Evolutionary conservation across 2,113 vertebrate genomes (phyloP).

Genomic region (Pseudorasbora parva): DNA sequence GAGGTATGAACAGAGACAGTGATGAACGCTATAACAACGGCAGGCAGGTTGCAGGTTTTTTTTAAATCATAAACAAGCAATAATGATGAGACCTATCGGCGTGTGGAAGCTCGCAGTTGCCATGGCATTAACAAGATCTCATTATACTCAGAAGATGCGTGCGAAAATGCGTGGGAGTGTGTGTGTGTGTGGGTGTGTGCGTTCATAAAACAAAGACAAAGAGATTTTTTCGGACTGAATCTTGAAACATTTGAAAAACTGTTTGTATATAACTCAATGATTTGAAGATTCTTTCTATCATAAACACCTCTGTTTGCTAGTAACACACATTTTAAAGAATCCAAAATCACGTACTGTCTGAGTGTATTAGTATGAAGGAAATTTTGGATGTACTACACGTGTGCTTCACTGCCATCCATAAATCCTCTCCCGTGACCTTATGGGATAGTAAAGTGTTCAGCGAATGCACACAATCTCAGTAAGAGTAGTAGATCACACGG

Average conservation of each 20-base stretch:
- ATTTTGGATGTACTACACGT: too few relatives aligned
- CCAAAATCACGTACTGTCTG: too few relatives aligned
- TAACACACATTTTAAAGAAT: neutral
- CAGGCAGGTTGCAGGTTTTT: constrained; percentile 36
- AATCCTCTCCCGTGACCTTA: too few relatives aligned
- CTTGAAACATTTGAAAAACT: constrained; percentile 18
- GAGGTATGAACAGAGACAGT: constrained; percentile 28
- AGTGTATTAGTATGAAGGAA: too few relatives aligned
- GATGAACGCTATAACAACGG: constrained; percentile 40
- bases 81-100: constrained; percentile 64
- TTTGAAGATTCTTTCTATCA: constrained; percentile 3
- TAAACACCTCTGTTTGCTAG: neutral
- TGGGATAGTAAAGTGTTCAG: too few relatives aligned
- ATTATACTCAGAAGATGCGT: constrained; percentile 68
- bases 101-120: constrained; percentile 71
- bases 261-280: constrained; percentile 37
- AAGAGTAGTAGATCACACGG: too few relatives aligned
- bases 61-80: constrained; percentile 61
- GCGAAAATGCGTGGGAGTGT: constrained; percentile 50
- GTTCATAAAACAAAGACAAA: constrained; percentile 45
- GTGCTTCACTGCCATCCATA: too few relatives aligned
- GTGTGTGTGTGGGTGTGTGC: constrained; percentile 56
- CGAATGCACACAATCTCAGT: too few relatives aligned
- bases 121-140: constrained; percentile 73
- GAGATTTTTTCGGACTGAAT: constrained; percentile 17